A percentile compares a stretch with the other conserved stretches of the same genome.
Evolutionary conservation across 1,140 invertebrate species (phyloP).

Genomic region (Bacillus rossius): DNA sequence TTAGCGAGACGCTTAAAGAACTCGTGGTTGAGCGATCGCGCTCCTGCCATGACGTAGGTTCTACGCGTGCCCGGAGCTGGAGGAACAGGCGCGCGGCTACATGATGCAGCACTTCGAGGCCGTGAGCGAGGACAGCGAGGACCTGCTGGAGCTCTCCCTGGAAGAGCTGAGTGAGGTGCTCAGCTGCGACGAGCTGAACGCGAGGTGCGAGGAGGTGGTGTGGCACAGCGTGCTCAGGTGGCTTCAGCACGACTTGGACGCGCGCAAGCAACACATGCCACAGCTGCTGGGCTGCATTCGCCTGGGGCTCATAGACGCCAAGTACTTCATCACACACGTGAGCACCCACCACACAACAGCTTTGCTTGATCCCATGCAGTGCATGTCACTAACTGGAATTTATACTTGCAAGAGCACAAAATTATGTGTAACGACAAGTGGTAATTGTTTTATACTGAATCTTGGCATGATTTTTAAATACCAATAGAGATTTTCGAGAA

Average conservation of each 20-base stretch:
- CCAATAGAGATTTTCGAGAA: no score
- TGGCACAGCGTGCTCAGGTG: conserved; percentile 60
- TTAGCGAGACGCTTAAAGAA: no score
- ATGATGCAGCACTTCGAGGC: conserved; percentile 27
- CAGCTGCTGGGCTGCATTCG: conserved; percentile 56
- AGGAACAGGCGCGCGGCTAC: conserved; percentile 45
- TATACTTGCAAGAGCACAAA: no score
- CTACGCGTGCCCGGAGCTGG: conserved; percentile 56
- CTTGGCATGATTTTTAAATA: no score
- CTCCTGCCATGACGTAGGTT: no score
- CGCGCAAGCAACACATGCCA: conserved; percentile 47
- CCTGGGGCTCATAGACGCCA: conserved; percentile 58
- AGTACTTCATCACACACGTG: conserved; percentile 49
- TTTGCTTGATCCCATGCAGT: no score
- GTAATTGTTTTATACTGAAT: no score
- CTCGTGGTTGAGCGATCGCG: no score
- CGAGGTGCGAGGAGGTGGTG: conserved; percentile 59
- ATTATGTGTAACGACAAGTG: no score
- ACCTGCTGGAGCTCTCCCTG: conserved; percentile 48
- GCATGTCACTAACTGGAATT: no score
- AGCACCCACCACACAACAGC: no score
- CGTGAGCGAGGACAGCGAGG: conserved; percentile 32
- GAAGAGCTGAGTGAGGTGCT: conserved; percentile 52
- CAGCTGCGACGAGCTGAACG: conserved; percentile 62
- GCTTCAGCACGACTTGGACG: conserved; percentile 48